Percentiles rank a stretch among this genome's conserved stretches.
Conservation (phyloP, 2,888 invertebrate genomes). For the Andricus curvator region DNA sequence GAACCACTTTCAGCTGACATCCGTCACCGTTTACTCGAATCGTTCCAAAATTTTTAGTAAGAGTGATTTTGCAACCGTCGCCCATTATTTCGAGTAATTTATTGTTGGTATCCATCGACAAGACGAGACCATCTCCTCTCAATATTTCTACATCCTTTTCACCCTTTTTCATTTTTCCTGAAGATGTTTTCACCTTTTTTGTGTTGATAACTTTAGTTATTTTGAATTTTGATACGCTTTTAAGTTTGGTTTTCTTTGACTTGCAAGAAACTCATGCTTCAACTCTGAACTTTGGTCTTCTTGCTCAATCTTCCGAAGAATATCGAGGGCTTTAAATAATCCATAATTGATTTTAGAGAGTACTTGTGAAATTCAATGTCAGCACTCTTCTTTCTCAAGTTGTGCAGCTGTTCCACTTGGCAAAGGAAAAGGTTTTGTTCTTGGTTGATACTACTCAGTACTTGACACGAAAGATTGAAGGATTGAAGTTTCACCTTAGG, state of each 20-base stretch:
- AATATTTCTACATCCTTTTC: constrained; percentile 51
- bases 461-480: not conserved
- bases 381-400: constrained; percentile 1
- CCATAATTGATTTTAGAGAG: constrained; percentile 13
- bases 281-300: not conserved
- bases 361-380: constrained; percentile 24
- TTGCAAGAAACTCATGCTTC: not conserved
- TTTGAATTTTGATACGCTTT: not conserved
- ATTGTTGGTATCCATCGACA: constrained; percentile 63
- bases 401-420: constrained; percentile 34
- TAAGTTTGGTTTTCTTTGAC: not conserved
- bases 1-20: constrained; percentile 63
- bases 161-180: constrained; percentile 31
- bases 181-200: constrained; percentile 1
- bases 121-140: constrained; percentile 65
- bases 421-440: constrained; percentile 18
- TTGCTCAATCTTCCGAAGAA: not conserved
- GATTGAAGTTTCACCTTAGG: not conserved
- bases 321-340: not conserved
- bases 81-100: constrained; percentile 64
- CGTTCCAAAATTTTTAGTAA: constrained; percentile 64
- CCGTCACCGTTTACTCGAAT: constrained; percentile 71
- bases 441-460: constrained; percentile 8
- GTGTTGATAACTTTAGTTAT: not conserved
- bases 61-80: constrained; percentile 67